Evolutionary conservation across 2,888 invertebrate genomes (phyloP), one percentile per base, ranked within the genome.

Genomic region (Leucophenga montana): DNA sequence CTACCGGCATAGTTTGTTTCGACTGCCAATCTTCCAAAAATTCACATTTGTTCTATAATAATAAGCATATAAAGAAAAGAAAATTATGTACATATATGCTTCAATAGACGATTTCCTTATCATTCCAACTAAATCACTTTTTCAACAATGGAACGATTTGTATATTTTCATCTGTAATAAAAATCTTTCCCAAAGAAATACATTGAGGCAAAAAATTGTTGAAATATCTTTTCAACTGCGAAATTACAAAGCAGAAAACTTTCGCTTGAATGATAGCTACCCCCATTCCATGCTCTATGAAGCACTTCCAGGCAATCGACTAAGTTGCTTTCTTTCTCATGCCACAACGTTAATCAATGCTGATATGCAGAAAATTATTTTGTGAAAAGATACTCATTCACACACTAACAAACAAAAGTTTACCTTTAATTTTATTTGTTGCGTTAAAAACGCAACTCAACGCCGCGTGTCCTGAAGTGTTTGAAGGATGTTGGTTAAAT

Each of bases 371-470:
- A 75, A 72, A 73, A 73, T 75, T 56, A 73, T 72, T 72, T 65
- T 71, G 54, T 33, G 27, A 22, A 31, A 33, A 39, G 8, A 39
- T 11, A 39, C 39, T 27, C 27, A 27, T 27, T 27, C 18, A 68
- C 67, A 70, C 64, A 68, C 48, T 27, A 27, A 27, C 27, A 27
- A 27, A 27, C 2, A 46, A 18, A 62, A 62, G 61, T 64, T 68
- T 39, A 62, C 61, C 73, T 75, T 73, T 50, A 68, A 76, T 70
- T 72, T 75, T 78, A 81, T 80, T 81, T 80, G 78, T 80, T 72
- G 75, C 72, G 66, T 69, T 48, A 62, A 48, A 50, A 22, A 53
- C 50, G 39, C 46, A 46, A 64, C 39, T 48, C 20, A 46, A 64
- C 62, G 50, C 27, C 6, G 27, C n/a, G 61, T 3, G 61, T 20